phyloP scores from a whole-genome alignment of 2,113 vertebrate species.

The Aix galericulata region DNA sequence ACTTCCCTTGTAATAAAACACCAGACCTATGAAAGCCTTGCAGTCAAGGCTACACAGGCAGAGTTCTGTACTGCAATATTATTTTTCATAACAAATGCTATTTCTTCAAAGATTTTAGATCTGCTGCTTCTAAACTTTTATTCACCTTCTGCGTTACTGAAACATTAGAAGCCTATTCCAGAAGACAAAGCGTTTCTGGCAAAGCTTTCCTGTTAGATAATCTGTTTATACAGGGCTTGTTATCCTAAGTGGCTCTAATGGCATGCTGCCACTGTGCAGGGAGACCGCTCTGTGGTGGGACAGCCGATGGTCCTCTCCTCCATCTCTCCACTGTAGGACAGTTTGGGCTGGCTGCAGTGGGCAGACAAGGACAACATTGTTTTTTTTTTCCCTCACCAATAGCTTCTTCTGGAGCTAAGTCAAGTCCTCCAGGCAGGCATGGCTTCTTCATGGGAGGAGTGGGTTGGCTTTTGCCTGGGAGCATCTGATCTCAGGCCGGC shows the following conservation, averaged over 20 bases:
- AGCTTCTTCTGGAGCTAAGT: not conserved
- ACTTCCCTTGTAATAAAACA: not conserved
- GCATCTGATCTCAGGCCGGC: not conserved
- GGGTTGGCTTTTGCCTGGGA: not conserved
- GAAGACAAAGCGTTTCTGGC: not conserved
- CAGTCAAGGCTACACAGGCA: not conserved
- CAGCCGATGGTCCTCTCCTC: not conserved
- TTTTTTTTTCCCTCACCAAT: no score
- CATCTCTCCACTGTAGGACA: not conserved
- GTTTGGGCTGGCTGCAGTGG: not conserved
- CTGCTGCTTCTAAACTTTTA: not conserved
- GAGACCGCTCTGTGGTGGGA: not conserved
- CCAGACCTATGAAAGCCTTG: not conserved
- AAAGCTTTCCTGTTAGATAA: not conserved
- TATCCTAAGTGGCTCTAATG: constrained; percentile 12
- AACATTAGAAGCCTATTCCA: not conserved
- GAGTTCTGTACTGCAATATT: not conserved
- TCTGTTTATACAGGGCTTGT: not conserved
- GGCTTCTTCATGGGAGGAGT: not conserved
- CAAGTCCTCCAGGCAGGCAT: not conserved
- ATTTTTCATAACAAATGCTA: not conserved
- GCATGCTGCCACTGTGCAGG: fast-evolving
- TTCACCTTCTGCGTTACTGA: not conserved
- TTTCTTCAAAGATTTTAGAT: not conserved
- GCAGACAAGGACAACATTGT: not conserved